Conservation (phyloP, 2,888 invertebrate species). For the Epiblema foenella region DNA sequence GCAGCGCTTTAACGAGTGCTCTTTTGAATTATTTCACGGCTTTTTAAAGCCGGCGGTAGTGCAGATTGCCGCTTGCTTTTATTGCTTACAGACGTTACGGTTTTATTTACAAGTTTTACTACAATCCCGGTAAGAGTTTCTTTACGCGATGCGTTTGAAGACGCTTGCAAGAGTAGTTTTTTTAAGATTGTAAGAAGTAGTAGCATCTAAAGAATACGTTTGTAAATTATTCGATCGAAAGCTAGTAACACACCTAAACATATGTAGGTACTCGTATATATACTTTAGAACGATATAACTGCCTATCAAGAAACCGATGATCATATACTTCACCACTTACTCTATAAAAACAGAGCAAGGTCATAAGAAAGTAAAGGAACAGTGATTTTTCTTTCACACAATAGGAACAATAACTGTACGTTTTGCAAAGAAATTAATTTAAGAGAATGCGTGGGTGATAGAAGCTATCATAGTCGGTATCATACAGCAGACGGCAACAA, state of each 20-base stretch:
- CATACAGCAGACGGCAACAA: no score
- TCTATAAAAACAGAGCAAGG: background rate
- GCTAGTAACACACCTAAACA: no score
- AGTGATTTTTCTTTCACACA: background rate
- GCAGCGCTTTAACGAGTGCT: constrained; percentile 76
- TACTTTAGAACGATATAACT: no score
- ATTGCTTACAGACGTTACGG: constrained; percentile 56
- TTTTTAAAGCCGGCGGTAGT: constrained; percentile 66
- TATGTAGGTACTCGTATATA: no score
- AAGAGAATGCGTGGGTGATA: no score
- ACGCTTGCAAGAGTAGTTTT: constrained; percentile 24
- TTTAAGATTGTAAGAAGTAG: constrained; percentile 30
- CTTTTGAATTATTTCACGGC: constrained; percentile 80
- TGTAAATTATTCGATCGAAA: background rate
- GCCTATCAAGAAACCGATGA: background rate
- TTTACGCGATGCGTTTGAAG: constrained; percentile 34
- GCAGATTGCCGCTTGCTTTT: constrained; percentile 70
- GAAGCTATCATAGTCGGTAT: no score
- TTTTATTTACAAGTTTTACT: constrained; percentile 44
- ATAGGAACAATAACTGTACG: no score
- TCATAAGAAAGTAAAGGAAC: background rate
- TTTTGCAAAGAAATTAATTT: no score
- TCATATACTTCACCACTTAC: background rate
- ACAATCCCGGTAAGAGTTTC: constrained; percentile 39
- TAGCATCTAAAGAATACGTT: background rate